These are phyloP conservation scores for Marmota monax DNA, from an alignment of 2,113 vertebrate genomes.

Conservation along the genomic window DNA sequence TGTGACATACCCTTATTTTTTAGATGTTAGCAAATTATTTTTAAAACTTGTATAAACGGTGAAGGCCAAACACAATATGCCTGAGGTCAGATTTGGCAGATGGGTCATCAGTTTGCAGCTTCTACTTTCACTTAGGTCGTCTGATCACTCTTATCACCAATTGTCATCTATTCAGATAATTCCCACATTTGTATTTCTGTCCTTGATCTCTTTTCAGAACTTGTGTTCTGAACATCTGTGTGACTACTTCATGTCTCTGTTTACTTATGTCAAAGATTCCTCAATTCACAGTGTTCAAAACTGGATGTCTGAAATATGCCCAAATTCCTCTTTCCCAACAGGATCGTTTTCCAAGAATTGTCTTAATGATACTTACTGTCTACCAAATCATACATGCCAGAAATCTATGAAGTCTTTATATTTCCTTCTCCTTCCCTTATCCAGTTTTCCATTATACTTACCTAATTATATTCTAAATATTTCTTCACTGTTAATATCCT, in stretches of 20 bases:
- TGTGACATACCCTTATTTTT: background rate
- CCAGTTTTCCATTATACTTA: background rate
- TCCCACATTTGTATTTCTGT: background rate
- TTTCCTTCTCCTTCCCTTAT: background rate
- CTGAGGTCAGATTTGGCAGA: background rate
- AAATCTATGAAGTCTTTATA: constrained; percentile 1
- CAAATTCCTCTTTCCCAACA: background rate
- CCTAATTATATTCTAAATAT: background rate
- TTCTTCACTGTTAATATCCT: background rate
- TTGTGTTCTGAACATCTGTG: background rate
- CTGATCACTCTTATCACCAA: background rate
- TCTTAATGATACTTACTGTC: background rate
- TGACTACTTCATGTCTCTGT: background rate
- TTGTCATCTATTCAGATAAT: background rate
- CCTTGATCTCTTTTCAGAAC: background rate
- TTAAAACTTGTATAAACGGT: background rate
- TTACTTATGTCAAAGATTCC: background rate
- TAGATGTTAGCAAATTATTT: background rate
- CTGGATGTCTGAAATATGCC: background rate
- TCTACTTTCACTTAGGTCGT: background rate
- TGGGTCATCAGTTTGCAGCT: background rate
- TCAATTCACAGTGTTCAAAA: background rate
- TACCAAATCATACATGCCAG: background rate
- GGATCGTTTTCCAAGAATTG: background rate
- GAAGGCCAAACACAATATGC: background rate